Base-by-base conservation (phyloP, 2,797 vertebrate genomes). In the Mormyrus hasselquistii region DNA sequence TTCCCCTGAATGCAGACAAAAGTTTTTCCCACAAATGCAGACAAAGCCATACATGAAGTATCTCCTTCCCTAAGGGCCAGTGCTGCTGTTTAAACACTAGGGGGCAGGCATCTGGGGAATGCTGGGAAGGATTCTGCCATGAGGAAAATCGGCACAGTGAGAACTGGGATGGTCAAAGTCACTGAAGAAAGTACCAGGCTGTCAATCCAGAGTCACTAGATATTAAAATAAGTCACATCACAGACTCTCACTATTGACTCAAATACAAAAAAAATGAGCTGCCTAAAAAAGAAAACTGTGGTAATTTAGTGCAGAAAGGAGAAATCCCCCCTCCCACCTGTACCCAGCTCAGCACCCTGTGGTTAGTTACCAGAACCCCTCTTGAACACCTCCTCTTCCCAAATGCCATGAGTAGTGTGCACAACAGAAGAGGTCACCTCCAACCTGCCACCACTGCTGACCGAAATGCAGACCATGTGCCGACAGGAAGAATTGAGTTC, bases 181-280 rank as follows among this genome's bases (percentile, higher is more conserved):
- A 76, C 29, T 38, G 34, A 41, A 76, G 29, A 25, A 89, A 89
- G 86, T 89, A 89, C 89, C 86, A 59, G 76, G 62, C 88, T 62
- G 55, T 79, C 73, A 79, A 79, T 38, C 16, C 73, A 79, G 69
- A 76, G 73, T 59, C 22, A 62, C 83, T 65, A 87, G 53, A 82
- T 88, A 88, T 55, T 89, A 88, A 89, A 88, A 88, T 89, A 89
- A 89, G 79, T 89, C 82, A 89, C 82, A 69, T 87, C 38, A 86
- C 65, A 22, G 49, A 44, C 76, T 82, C n/a, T 3, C 34, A 79
- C 73, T 79, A 73, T 47, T 55, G 62, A 79, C 19, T 41, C 34
- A 55, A 89, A 79, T 34, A 87, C 16, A 59, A 62, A 55, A 55
- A 79, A n/a, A 41, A 38, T 83, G 86, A 89, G 89, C 89, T 89